Percentiles rank a stretch among this genome's conserved stretches.
Evolutionary conservation across 2,888 invertebrate genomes (phyloP).

Genomic region (Cheilosia vulpina): DNA sequence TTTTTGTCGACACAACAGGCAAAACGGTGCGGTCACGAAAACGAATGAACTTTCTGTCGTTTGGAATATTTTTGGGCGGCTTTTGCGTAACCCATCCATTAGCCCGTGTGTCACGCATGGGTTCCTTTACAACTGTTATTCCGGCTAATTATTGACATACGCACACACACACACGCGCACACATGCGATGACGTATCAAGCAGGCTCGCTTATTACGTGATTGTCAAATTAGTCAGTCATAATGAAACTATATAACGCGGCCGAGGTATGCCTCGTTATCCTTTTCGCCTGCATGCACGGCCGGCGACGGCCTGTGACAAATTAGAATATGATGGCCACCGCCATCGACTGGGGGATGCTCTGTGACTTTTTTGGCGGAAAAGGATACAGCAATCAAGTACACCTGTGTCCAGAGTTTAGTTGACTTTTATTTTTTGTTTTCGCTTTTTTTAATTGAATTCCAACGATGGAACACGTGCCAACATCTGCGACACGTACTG

Average conservation of each 20-base stretch:
- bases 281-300: neutral
- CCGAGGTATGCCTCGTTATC: conserved; percentile 54
- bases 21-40: conserved; percentile 29
- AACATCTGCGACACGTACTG: conserved; percentile 74
- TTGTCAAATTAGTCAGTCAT: conserved; percentile 63
- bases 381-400: conserved; percentile 73
- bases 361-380: conserved; percentile 38
- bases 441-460: conserved; percentile 81
- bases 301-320: conserved; percentile 30
- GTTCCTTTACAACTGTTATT: conserved; percentile 52
- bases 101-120: conserved; percentile 30
- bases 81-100: conserved; percentile 12
- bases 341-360: neutral
- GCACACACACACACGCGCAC: neutral
- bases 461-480: conserved; percentile 75
- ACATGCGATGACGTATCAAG: conserved; percentile 28
- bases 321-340: conserved; percentile 71
- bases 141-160: conserved; percentile 46
- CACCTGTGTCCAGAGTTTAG: conserved; percentile 69
- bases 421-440: conserved; percentile 34
- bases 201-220: conserved; percentile 49
- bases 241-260: conserved; percentile 11
- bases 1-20: conserved; percentile 45
- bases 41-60: conserved; percentile 11
- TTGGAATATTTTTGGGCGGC: conserved; percentile 11